Percentiles rank a stretch among this genome's conserved stretches.
Evolutionary conservation across 23 tunicate species (phyloP).

Genomic region (Diplosoma virens): DNA sequence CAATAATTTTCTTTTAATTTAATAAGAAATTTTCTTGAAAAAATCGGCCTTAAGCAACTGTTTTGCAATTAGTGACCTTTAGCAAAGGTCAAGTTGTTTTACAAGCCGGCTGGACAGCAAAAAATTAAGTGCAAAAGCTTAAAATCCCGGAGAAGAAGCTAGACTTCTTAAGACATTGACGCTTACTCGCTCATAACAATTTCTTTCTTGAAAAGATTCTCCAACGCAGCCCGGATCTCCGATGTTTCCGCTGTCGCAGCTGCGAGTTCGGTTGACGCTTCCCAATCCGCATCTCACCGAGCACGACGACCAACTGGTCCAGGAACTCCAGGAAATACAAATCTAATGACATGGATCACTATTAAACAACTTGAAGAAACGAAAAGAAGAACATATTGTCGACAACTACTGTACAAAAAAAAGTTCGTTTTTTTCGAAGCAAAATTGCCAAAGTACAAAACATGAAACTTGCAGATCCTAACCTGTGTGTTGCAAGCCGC

Average conservation of each 20-base stretch:
- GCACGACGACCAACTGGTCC: constrained; percentile 61
- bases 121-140: neutral
- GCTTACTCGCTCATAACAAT: neutral
- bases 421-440: too few species aligned
- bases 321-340: constrained; percentile 49
- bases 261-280: constrained; percentile 3
- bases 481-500: constrained; percentile 47
- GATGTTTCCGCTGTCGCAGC: constrained; percentile 28
- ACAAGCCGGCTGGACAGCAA: too few species aligned
- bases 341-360: too few species aligned
- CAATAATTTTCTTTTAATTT: too few species aligned
- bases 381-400: neutral
- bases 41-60: too few species aligned
- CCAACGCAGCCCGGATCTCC: constrained; percentile 15
- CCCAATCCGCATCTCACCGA: constrained; percentile 34
- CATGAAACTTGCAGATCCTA: neutral
- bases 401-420: too few species aligned
- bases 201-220: neutral
- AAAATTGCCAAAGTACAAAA: too few species aligned
- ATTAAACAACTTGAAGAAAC: neutral
- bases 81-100: too few species aligned
- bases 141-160: neutral
- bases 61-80: too few species aligned
- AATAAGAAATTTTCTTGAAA: too few species aligned
- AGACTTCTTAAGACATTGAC: neutral